Evolutionary conservation across 2,113 vertebrate genomes (phyloP).

Genomic region (Myrmecobius fasciatus): DNA sequence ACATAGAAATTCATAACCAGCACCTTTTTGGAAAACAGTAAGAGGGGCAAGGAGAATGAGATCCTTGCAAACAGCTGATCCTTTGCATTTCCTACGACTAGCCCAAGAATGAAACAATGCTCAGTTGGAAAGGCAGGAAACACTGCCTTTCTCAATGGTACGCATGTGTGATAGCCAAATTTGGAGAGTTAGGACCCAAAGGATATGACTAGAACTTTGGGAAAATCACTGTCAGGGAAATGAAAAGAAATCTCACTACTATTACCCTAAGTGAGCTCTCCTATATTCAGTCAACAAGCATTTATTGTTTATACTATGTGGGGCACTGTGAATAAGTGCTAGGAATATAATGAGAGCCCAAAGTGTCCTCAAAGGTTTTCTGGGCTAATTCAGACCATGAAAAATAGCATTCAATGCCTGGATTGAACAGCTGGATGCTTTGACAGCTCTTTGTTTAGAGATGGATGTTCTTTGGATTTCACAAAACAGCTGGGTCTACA

Average conservation of each 20-base stretch:
- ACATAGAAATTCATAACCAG: constrained; percentile 26
- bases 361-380: neutral
- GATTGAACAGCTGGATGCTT: neutral
- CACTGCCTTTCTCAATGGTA: neutral
- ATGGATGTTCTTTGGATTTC: constrained; percentile 28
- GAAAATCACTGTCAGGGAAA: constrained; percentile 5
- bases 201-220: neutral
- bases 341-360: neutral
- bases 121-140: neutral
- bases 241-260: neutral
- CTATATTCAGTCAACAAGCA: neutral
- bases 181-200: neutral
- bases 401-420: neutral
- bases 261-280: neutral
- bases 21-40: neutral
- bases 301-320: neutral
- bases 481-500: constrained; percentile 24
- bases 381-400: neutral
- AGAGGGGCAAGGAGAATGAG: constrained; percentile 10
- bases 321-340: neutral
- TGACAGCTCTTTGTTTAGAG: constrained; percentile 11
- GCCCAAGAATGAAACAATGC: neutral
- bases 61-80: neutral
- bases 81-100: neutral
- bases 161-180: neutral